phyloP scores from a whole-genome alignment of 2,113 vertebrate genomes.

The Struthidea cinerea region DNA sequence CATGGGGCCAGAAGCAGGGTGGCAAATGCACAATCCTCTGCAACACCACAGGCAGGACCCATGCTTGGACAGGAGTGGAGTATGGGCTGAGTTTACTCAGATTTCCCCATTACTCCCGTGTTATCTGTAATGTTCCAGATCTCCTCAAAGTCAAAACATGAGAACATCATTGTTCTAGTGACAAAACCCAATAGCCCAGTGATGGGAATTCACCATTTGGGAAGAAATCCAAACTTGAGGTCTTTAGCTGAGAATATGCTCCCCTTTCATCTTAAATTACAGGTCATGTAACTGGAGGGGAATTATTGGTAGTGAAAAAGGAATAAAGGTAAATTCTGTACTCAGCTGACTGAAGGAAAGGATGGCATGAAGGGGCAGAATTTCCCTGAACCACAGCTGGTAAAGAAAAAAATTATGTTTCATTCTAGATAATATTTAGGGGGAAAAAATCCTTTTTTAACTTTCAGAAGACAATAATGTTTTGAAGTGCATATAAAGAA shows the following conservation, averaged over 20 bases:
- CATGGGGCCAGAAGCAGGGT: background rate
- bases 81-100: background rate
- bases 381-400: background rate
- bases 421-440: background rate
- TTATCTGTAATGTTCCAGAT: background rate
- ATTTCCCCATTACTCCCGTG: background rate
- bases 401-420: background rate
- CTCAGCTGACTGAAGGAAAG: background rate
- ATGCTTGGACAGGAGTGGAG: background rate
- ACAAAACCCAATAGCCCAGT: background rate
- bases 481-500: background rate
- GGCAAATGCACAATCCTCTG: background rate
- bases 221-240: background rate
- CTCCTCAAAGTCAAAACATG: background rate
- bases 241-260: background rate
- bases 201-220: background rate
- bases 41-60: background rate
- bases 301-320: background rate
- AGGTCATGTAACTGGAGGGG: background rate
- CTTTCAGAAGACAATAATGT: background rate
- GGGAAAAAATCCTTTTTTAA: rapidly evolving
- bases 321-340: background rate
- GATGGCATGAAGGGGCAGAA: background rate
- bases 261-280: background rate
- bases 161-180: background rate